Evolutionary conservation across 1,140 invertebrate species (phyloP).

Genomic region (Euura saliciscinereae): DNA sequence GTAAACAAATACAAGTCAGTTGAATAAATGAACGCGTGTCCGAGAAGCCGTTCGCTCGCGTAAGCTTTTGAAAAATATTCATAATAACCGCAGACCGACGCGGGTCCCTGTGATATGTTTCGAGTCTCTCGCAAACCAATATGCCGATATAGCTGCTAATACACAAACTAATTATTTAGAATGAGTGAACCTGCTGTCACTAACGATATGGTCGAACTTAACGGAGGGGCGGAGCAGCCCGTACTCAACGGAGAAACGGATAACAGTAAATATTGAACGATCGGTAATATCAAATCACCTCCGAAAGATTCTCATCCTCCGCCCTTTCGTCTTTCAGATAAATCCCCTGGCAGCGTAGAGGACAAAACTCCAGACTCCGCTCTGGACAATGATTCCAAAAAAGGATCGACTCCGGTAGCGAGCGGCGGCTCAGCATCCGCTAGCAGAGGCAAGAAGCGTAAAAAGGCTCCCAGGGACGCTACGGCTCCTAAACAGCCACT

Average conservation of each 20-base stretch:
- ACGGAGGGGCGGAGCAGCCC: constrained; percentile 33
- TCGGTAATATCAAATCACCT: constrained; percentile 8
- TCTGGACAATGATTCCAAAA: constrained; percentile 41
- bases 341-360: constrained; percentile 38
- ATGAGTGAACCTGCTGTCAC: constrained; percentile 36
- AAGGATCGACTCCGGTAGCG: constrained; percentile 31
- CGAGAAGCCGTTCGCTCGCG: too few relatives aligned
- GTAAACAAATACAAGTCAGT: neutral
- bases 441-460: constrained; percentile 67
- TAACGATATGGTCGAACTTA: constrained; percentile 36
- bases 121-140: neutral
- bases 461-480: constrained; percentile 69
- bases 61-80: too few relatives aligned
- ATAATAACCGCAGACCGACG: too few relatives aligned
- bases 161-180: constrained; percentile 9
- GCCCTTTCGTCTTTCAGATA: constrained; percentile 23
- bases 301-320: neutral
- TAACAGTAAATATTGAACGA: constrained; percentile 30
- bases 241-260: constrained; percentile 41
- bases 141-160: neutral
- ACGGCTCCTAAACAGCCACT: constrained; percentile 75
- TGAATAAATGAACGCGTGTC: too few relatives aligned
- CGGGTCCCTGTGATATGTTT: neutral
- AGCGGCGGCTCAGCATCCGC: constrained; percentile 32
- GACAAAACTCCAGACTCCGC: constrained; percentile 42